Conservation (phyloP, 2,113 vertebrate genomes). For the Hippolais icterina region DNA sequence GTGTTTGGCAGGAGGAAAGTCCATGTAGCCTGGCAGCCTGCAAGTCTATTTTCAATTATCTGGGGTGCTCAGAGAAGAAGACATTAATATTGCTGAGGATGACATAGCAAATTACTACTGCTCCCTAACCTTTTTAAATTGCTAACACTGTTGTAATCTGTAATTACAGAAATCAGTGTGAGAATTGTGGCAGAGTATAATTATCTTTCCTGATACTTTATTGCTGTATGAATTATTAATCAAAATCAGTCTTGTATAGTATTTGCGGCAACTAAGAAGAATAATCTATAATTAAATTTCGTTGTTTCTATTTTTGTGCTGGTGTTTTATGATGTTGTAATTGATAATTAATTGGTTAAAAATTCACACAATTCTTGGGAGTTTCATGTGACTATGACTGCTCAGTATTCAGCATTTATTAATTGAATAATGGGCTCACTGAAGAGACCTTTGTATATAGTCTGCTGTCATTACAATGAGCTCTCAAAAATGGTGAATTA, state of each 20-base stretch:
- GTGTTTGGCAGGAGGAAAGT: constrained; percentile 48
- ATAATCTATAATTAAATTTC: constrained; percentile 85
- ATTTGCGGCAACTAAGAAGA: constrained; percentile 81
- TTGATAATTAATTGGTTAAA: constrained; percentile 85
- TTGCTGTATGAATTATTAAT: constrained; percentile 88
- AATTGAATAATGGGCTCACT: constrained; percentile 75
- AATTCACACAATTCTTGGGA: constrained; percentile 72
- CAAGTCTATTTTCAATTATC: constrained; percentile 77
- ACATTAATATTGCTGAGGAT: constrained; percentile 77
- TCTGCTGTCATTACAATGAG: constrained; percentile 61
- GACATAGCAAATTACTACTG: constrained; percentile 82
- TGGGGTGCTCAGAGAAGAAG: constrained; percentile 67
- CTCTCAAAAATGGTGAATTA: constrained; percentile 74
- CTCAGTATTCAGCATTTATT: constrained; percentile 73
- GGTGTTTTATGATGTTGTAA: constrained; percentile 83
- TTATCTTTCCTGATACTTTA: constrained; percentile 84
- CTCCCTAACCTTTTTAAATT: constrained; percentile 85
- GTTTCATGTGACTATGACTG: constrained; percentile 75
- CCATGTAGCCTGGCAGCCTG: constrained; percentile 30
- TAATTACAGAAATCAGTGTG: constrained; percentile 86
- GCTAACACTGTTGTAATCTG: constrained; percentile 84
- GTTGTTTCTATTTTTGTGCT: constrained; percentile 83
- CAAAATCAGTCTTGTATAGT: constrained; percentile 84
- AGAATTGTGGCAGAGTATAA: constrained; percentile 83
- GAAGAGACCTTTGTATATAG: constrained; percentile 66